Conservation (phyloP, 1,140 invertebrate genomes). For the Musca vetustissima region DNA sequence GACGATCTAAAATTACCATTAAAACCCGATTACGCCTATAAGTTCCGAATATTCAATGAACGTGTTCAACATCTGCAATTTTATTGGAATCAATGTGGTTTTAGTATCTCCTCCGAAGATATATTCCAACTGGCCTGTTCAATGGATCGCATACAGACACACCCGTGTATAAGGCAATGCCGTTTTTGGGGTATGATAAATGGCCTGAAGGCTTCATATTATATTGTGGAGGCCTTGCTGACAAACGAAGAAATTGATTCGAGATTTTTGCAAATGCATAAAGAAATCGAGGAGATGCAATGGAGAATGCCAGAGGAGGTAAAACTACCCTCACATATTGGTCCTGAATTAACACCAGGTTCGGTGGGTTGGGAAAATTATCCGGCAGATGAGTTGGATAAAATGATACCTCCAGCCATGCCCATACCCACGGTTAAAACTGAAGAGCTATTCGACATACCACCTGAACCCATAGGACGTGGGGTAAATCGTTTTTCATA, state of each 20-base stretch:
- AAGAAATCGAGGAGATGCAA: slow-evolving; percentile 44
- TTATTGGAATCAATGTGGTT: slow-evolving; percentile 52
- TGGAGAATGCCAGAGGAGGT: slow-evolving; percentile 26
- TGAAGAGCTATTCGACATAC: slow-evolving; percentile 59
- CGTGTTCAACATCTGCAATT: slow-evolving; percentile 50
- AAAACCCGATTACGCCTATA: not conserved
- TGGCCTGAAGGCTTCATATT: slow-evolving; percentile 76
- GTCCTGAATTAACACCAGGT: slow-evolving; percentile 47
- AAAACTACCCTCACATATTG: slow-evolving; percentile 38
- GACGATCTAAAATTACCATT: slow-evolving; percentile 2
- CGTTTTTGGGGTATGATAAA: slow-evolving; percentile 82
- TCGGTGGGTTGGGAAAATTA: slow-evolving; percentile 44
- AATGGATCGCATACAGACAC: slow-evolving; percentile 48
- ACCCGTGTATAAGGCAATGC: slow-evolving; percentile 47
- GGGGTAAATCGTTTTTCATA: slow-evolving; percentile 70
- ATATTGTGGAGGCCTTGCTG: slow-evolving; percentile 72
- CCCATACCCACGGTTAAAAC: slow-evolving; percentile 58
- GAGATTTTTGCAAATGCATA: slow-evolving; percentile 43
- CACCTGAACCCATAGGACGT: slow-evolving; percentile 64
- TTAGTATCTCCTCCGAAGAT: slow-evolving; percentile 46
- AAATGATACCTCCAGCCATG: slow-evolving; percentile 49
- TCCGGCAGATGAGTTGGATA: slow-evolving; percentile 45
- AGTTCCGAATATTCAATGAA: slow-evolving; percentile 46
- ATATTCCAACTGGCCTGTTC: slow-evolving; percentile 48
- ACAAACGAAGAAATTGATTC: slow-evolving; percentile 61